These are phyloP conservation scores for Asarcornis scutulata DNA, from an alignment of 2,113 vertebrate genomes.

Conservation along the genomic window DNA sequence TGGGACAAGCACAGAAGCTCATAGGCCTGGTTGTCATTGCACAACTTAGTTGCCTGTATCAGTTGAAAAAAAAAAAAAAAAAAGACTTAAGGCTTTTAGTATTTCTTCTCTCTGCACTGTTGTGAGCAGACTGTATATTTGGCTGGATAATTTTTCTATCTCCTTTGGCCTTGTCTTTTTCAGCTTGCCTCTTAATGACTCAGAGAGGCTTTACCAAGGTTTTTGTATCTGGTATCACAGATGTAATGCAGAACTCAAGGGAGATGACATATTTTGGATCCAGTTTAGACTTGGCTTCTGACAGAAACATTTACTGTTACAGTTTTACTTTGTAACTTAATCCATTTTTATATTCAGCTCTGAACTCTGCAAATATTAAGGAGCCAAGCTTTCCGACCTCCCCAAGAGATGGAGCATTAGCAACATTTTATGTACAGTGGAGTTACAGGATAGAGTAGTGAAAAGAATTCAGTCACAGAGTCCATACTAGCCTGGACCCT, in stretches of 20 bases:
- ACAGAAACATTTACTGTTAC: conserved; percentile 3
- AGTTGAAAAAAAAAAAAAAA: background rate
- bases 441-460: background rate
- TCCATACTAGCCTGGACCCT: background rate
- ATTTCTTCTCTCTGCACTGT: background rate
- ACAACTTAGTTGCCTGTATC: background rate
- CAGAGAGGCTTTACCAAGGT: conserved; percentile 16
- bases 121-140: background rate
- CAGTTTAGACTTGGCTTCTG: conserved; percentile 7
- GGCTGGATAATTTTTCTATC: background rate
- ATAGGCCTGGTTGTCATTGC: background rate
- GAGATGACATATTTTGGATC: conserved; percentile 67
- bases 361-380: conserved; percentile 38
- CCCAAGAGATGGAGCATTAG: background rate
- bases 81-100: background rate
- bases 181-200: conserved; percentile 23
- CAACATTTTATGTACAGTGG: background rate
- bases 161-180: conserved; percentile 46
- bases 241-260: conserved; percentile 52
- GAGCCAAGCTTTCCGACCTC: background rate
- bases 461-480: background rate
- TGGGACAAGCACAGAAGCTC: background rate
- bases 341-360: conserved; percentile 31
- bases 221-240: conserved; percentile 43
- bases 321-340: conserved; percentile 50